Evolutionary conservation across 2,888 invertebrate genomes (phyloP).

Genomic region (Limenitis camilla): DNA sequence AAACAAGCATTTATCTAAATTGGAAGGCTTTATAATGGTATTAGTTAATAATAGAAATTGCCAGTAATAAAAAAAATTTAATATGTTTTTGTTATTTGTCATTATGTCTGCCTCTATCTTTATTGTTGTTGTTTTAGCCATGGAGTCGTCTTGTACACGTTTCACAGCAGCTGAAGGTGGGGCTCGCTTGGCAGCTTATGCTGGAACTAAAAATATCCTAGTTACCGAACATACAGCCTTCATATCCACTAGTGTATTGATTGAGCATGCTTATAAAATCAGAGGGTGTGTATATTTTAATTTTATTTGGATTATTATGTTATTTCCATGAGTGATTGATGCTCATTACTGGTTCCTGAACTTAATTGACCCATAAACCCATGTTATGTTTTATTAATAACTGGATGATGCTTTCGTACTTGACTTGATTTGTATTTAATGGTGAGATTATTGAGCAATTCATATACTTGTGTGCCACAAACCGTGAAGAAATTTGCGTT

Average conservation of each 20-base stretch:
- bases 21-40: no score
- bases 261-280: conserved; percentile 83
- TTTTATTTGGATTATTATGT: background rate
- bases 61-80: background rate
- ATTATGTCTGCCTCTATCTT: no score
- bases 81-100: background rate
- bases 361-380: no score
- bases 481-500: no score
- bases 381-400: no score
- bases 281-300: conserved; percentile 59
- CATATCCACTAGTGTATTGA: conserved; percentile 88
- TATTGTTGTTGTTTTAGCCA: conserved; percentile 20
- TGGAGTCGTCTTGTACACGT: conserved; percentile 52
- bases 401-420: no score
- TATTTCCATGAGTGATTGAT: background rate
- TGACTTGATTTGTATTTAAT: no score
- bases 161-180: conserved; percentile 66
- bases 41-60: no score
- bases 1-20: no score
- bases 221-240: conserved; percentile 80
- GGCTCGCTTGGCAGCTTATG: conserved; percentile 50
- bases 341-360: background rate
- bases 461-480: no score
- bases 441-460: background rate
- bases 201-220: conserved; percentile 46